These are phyloP conservation scores for Megaceryle maxima DNA, from an alignment of 2,113 vertebrate species.

Conservation along the genomic window DNA sequence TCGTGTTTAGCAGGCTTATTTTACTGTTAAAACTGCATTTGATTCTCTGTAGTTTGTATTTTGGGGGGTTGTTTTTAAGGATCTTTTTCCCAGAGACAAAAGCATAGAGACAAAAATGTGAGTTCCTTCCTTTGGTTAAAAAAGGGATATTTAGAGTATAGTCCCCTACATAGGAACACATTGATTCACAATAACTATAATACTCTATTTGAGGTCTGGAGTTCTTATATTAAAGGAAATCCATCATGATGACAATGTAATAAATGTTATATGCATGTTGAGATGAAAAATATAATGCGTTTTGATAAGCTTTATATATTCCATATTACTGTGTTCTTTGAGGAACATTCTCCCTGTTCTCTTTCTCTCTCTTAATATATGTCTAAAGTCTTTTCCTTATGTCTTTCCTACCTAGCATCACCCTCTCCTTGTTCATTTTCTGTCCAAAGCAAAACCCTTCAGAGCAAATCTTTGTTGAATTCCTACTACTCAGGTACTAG, in stretches of 20 bases:
- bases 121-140: background rate
- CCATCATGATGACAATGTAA: conserved; percentile 57
- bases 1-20: background rate
- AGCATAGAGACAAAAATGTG: background rate
- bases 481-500: conserved; percentile 83
- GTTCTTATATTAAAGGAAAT: conserved; percentile 55
- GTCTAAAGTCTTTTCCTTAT: conserved; percentile 70
- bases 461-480: conserved; percentile 87
- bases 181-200: conserved; percentile 35
- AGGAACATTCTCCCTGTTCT: conserved; percentile 58
- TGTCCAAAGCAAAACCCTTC: conserved; percentile 87
- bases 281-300: conserved; percentile 60
- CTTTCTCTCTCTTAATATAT: conserved; percentile 63
- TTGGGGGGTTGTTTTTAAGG: background rate
- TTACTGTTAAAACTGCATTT: background rate
- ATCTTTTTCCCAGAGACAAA: background rate
- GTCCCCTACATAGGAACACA: background rate
- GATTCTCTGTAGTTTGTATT: background rate
- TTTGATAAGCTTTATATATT: conserved; percentile 64
- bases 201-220: conserved; percentile 10
- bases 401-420: conserved; percentile 76
- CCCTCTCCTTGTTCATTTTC: conserved; percentile 88
- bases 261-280: conserved; percentile 60
- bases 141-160: background rate
- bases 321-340: conserved; percentile 63